These are phyloP conservation scores for Yponomeuta sedellus DNA, from an alignment of 2,888 invertebrate genomes.

Conservation along the genomic window DNA sequence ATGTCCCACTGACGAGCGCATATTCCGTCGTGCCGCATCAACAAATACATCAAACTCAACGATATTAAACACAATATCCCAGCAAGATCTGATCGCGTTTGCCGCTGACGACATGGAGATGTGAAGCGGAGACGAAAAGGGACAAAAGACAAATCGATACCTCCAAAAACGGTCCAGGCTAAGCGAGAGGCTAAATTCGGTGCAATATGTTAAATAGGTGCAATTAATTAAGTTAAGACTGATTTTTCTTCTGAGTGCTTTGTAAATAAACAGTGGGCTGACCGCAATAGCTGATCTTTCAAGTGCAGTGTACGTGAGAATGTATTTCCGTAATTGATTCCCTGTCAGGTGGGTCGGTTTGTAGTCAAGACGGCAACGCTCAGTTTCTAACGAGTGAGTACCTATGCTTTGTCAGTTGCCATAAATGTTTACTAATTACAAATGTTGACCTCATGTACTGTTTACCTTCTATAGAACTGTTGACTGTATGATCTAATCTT, in stretches of 20 bases:
- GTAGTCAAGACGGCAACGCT: conserved; percentile 34
- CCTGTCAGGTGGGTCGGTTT: conserved; percentile 44
- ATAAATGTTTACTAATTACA: conserved; percentile 28
- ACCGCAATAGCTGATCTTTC: conserved; percentile 40
- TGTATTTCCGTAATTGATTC: conserved; percentile 59
- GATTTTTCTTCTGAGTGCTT: conserved; percentile 6
- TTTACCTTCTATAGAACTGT: conserved; percentile 19
- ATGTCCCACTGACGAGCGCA: conserved; percentile 45
- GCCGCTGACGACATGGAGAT: conserved; percentile 23
- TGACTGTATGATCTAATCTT: conserved; percentile 14
- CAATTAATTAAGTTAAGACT: conserved; percentile 41
- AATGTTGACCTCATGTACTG: conserved; percentile 31
- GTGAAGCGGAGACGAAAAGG: conserved; percentile 29
- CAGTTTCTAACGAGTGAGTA: conserved; percentile 38
- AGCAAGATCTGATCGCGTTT: background rate
- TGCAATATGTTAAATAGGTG: conserved; percentile 53
- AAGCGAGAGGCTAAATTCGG: conserved; percentile 48
- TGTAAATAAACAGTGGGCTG: conserved; percentile 19
- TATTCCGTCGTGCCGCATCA: conserved; percentile 35
- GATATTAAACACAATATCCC: conserved; percentile 20
- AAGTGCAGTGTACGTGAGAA: conserved; percentile 56
- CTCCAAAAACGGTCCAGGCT: conserved; percentile 48
- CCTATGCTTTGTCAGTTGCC: conserved; percentile 21
- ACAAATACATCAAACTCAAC: conserved; percentile 32
- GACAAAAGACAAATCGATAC: conserved; percentile 47